Evolutionary conservation across 2,888 invertebrate species (phyloP), one percentile per base, ranked within the genome.

Genomic region (Brachyopa scutellaris): DNA sequence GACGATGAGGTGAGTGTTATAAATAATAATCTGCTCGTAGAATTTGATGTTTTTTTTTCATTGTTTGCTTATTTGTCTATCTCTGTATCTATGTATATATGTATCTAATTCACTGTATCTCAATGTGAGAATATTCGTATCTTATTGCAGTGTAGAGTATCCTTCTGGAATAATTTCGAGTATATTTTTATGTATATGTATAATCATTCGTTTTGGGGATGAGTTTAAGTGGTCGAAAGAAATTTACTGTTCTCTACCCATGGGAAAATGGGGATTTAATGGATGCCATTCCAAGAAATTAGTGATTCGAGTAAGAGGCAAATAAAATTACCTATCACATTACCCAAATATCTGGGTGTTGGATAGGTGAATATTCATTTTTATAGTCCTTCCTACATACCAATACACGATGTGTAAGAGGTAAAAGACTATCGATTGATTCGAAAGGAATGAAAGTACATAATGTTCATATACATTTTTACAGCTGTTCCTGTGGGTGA

Each of bases 1-100:
- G 97, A 97, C 87, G 98, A 98, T 86, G 98, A 98, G 89, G 95
- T 96, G 89, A 91, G 92, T 91, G 42, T 23, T 38, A n/a, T n/a
- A n/a, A n/a, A n/a, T n/a, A n/a, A n/a, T n/a, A n/a, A n/a, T n/a
- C n/a, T n/a, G n/a, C n/a, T n/a, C n/a, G n/a, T n/a, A n/a, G n/a
- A n/a, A n/a, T n/a, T n/a, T n/a, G n/a, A n/a, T n/a, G n/a, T n/a
- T n/a, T n/a, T n/a, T n/a, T n/a, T n/a, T n/a, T n/a, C n/a, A n/a
- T 33, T 11, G 33, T n/a, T 19, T 26, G 17, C 8, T 5, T 11
- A 15, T 23, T 29, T 40, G 11, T 38, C 23, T 33, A n/a, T 40
- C 8, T 59, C 17, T n/a, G n/a, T n/a, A n/a, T n/a, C n/a, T n/a
- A n/a, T n/a, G n/a, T n/a, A n/a, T n/a, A n/a, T n/a, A n/a, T n/a